A percentile compares a stretch with the other conserved stretches of the same genome.
These are phyloP conservation scores for Uropetala carovei DNA, from an alignment of 2,888 invertebrate genomes.

Conservation along the genomic window DNA sequence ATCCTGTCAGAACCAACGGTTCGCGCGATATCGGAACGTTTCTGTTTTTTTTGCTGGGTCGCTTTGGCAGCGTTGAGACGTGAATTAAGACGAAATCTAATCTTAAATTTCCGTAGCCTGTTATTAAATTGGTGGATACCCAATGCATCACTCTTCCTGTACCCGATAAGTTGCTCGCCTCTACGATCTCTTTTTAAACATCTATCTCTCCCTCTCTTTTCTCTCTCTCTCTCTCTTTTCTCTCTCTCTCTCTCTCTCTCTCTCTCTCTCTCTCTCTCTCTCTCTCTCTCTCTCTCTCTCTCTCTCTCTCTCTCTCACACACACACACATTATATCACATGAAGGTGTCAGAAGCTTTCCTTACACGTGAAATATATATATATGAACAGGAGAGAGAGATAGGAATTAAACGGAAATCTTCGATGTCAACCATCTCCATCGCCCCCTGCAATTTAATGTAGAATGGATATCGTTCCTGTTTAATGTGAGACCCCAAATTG, in stretches of 20 bases:
- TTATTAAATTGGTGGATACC: constrained; percentile 55
- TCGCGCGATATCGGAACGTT: no score
- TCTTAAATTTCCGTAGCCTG: not conserved
- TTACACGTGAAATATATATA: not conserved
- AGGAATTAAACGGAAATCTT: not conserved
- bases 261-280: not conserved
- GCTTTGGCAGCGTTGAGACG: not conserved
- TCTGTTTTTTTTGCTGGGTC: no score
- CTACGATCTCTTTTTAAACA: constrained; percentile 24
- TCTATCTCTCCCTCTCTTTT: not conserved
- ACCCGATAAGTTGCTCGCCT: not conserved
- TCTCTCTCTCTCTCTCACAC: constrained; percentile 20
- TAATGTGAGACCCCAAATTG: constrained; percentile 60
- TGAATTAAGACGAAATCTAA: constrained; percentile 52
- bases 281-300: not conserved
- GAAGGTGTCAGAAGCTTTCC: constrained; percentile 12
- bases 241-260: constrained; percentile 13
- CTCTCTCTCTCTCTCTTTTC: no score
- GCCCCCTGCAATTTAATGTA: constrained; percentile 46
- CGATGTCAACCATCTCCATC: constrained; percentile 33
- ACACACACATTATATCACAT: constrained; percentile 22
- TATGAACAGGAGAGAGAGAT: not conserved
- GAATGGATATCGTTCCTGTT: constrained; percentile 55
- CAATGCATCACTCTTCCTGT: not conserved
- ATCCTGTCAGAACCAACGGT: no score